Evolutionary conservation across 2,797 vertebrate genomes (phyloP).

Genomic region (Leuciscus waleckii): DNA sequence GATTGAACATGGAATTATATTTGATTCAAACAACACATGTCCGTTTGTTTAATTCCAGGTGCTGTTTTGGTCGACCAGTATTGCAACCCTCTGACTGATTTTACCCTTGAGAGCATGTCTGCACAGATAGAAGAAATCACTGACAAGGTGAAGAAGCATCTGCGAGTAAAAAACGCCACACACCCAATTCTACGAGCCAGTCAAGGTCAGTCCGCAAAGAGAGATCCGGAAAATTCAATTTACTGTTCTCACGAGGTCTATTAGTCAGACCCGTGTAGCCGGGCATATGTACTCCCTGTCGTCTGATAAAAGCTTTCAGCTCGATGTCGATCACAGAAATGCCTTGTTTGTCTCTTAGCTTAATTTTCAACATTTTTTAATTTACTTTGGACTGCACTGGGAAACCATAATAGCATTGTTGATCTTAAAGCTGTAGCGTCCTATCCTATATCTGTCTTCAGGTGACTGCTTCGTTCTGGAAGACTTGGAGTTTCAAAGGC

Average conservation of each 20-base stretch:
- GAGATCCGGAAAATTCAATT: slow-evolving; percentile 10
- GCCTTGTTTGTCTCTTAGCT: background rate
- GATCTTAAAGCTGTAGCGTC: background rate
- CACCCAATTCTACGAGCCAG: slow-evolving; percentile 88
- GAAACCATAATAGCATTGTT: background rate
- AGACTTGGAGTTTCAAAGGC: slow-evolving; percentile 91
- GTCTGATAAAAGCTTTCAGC: background rate
- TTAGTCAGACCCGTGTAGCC: slow-evolving; percentile 3
- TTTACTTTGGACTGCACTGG: background rate
- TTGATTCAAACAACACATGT: background rate
- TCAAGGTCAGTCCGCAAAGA: slow-evolving; percentile 78
- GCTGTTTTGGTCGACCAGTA: slow-evolving; percentile 95
- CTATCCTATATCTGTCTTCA: slow-evolving; percentile 60
- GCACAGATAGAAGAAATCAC: slow-evolving; percentile 87
- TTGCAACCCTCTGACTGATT: slow-evolving; percentile 92
- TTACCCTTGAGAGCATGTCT: slow-evolving; percentile 85
- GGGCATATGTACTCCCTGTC: background rate
- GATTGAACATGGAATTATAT: background rate
- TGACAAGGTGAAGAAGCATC: slow-evolving; percentile 88
- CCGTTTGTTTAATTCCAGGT: slow-evolving; percentile 74
- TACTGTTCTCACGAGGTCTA: background rate
- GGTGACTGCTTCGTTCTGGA: slow-evolving; percentile 80
- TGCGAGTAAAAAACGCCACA: slow-evolving; percentile 85
- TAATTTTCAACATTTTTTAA: background rate
- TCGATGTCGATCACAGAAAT: background rate